Evolutionary conservation across 2,797 vertebrate genomes (phyloP), one percentile per base, ranked within the genome.

Genomic region (Melanotaenia nigrans): DNA sequence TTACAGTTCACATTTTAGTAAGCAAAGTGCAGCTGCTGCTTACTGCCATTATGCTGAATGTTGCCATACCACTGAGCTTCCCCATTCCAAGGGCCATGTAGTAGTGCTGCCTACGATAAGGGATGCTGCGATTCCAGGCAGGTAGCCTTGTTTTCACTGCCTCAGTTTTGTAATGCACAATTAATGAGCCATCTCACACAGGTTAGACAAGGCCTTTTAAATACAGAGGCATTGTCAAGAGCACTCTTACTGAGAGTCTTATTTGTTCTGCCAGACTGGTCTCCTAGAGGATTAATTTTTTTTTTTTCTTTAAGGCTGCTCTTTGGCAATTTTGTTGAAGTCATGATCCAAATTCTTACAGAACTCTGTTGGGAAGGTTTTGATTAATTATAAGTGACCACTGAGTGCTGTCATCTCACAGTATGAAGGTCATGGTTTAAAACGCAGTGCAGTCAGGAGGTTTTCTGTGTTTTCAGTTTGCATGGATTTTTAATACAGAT

Each of bases 161-260:
- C 59, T 65, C 71, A 64, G 78, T 72, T 84, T 87, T 78, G 81
- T 87, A 85, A 88, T 89, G 77, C 72, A 88, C 84, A 90, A 87
- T 89, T 93, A 90, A 90, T 89, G 81, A 90, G 83, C 76, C 77
- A 68, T 87, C 79, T 72, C 73, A 77, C 76, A 75, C 64, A 36
- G 51, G 67, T 76, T 79, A 70, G 78, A 78, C 66, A 62, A 77
- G 47, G 54, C 62, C 76, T 82, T 86, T 81, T 77, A 77, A 87
- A 85, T 71, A 72, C 67, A 38, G 45, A 45, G 64, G 36, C 73
- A 62, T 58, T 67, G 85, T 83, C 55, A 82, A 81, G 38, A 83
- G 63, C 47, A 71, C 58, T 68, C 55, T 61, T 61, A 70, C 63
- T 78, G 65, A 61, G 65, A 77, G 73, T 83, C 30, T 71, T 55